Percentiles rank a stretch among this genome's conserved stretches.
These are phyloP conservation scores for Mimachlamys varia DNA, from an alignment of 2,888 invertebrate species.

Conservation along the genomic window DNA sequence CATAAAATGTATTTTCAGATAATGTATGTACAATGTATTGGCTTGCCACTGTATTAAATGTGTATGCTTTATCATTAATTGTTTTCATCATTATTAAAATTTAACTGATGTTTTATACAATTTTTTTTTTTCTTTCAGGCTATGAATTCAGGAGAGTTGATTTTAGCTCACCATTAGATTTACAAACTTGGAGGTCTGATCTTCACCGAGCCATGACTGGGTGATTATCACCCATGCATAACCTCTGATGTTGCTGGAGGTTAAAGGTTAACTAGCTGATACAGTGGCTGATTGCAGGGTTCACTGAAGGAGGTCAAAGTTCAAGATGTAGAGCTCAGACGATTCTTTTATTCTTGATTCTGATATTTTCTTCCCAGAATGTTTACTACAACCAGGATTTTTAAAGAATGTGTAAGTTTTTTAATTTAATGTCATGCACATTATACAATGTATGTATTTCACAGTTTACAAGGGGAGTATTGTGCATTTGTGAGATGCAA, in stretches of 20 bases:
- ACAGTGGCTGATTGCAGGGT: background rate
- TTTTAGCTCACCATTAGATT: background rate
- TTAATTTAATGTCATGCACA: background rate
- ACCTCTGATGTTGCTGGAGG: background rate
- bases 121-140: background rate
- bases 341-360: no score
- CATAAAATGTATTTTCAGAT: background rate
- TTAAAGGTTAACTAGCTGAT: background rate
- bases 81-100: no score
- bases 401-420: background rate
- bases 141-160: background rate
- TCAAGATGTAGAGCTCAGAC: background rate
- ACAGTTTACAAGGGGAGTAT: background rate
- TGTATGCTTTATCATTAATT: background rate
- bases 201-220: background rate
- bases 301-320: background rate
- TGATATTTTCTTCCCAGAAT: background rate
- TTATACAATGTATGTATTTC: no score
- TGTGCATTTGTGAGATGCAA: background rate
- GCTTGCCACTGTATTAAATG: background rate
- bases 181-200: no score
- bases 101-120: background rate
- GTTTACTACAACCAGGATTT: background rate
- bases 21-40: background rate
- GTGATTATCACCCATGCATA: background rate